Percentiles rank a stretch among this genome's conserved stretches.
Evolutionary conservation across 2,113 vertebrate species (phyloP).

Genomic region (Sialia sialis): DNA sequence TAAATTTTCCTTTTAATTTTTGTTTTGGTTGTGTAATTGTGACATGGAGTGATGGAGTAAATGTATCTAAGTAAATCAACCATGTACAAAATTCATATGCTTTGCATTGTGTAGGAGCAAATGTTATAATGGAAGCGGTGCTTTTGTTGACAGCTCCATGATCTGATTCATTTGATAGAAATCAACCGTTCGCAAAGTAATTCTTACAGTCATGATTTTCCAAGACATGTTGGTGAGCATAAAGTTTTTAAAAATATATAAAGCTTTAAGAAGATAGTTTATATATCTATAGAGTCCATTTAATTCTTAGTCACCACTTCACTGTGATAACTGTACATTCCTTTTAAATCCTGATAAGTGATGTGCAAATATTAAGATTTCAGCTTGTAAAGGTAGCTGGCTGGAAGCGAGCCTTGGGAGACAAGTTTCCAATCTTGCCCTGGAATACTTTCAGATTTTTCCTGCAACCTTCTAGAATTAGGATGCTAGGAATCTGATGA

Average conservation of each 20-base stretch:
- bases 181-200: not conserved
- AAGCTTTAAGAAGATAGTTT: not conserved
- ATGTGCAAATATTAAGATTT: not conserved
- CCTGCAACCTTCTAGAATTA: not conserved
- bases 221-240: not conserved
- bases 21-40: not conserved
- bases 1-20: not conserved
- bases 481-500: not conserved
- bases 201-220: not conserved
- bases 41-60: not conserved
- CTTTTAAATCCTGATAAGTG: not conserved
- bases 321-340: not conserved
- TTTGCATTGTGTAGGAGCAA: not conserved
- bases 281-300: not conserved
- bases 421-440: not conserved
- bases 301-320: not conserved
- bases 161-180: not conserved
- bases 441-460: not conserved
- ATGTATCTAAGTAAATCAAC: not conserved
- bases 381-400: not conserved
- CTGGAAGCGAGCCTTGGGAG: not conserved
- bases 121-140: not conserved
- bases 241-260: not conserved
- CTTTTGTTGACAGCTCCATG: not conserved
- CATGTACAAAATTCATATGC: accelerated